Percentiles rank a stretch among this genome's conserved stretches.
These are phyloP conservation scores for Lasioglossum malachurum DNA, from an alignment of 2,888 invertebrate species.

Conservation along the genomic window DNA sequence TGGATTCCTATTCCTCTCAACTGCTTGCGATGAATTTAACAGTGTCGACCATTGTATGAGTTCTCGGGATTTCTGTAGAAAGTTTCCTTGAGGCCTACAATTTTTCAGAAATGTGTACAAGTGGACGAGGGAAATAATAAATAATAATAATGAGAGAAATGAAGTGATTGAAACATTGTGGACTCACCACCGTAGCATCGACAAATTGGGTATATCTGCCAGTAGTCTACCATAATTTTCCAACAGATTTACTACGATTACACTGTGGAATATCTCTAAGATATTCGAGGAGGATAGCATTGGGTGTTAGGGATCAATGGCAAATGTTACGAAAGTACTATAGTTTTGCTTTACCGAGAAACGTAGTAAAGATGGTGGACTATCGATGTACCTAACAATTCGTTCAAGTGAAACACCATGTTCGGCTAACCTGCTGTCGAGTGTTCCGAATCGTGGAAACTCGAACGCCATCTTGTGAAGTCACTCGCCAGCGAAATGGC, in stretches of 20 bases:
- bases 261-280: neutral
- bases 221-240: neutral
- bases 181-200: neutral
- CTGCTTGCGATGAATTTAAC: neutral
- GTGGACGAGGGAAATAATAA: too few relatives aligned
- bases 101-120: neutral
- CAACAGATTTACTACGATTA: neutral
- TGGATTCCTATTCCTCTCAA: neutral
- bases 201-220: neutral
- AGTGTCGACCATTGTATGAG: neutral
- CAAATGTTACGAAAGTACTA: neutral
- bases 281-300: neutral
- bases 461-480: constrained; percentile 8
- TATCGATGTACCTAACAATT: neutral
- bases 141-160: neutral
- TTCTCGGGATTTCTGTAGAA: neutral
- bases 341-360: neutral
- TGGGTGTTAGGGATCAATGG: constrained; percentile 6
- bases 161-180: neutral
- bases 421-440: constrained; percentile 17
- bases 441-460: neutral
- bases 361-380: neutral
- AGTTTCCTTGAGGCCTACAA: neutral
- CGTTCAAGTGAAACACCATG: neutral
- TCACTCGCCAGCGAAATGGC: constrained; percentile 28